Evolutionary conservation across 1,140 invertebrate species (phyloP), one percentile per base, ranked within the genome.

Genomic region (Trachymyrmex cornetzi): DNA sequence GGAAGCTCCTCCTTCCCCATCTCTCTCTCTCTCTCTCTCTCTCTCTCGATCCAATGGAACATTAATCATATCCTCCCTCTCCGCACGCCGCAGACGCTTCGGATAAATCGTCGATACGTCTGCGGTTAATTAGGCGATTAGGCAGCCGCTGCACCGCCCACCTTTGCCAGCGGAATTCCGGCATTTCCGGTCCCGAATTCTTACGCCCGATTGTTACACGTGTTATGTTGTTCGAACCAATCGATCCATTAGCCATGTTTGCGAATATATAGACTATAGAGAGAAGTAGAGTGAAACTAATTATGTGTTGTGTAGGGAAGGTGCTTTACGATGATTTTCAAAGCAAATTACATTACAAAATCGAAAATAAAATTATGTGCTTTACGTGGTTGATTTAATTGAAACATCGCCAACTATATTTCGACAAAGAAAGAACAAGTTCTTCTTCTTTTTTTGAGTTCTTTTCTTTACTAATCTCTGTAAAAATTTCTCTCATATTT

Each of bases 121-220:
- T 84, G 69, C 69, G 66, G 77, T 88, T 88, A 88, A 77, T 85
- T 88, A 84, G 80, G 69, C 80, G 69, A 84, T 84, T 84, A 84
- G 80, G 55, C 55, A 75, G 14, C 80, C 44, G 27, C 19, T 38
- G 59, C n/a, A 5, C 55, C 53, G 55, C 59, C 38, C 30, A 6
- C 55, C 24, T 82, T 48, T 55, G 67, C 30, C 24, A 2, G 55
- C 19, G 63, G n/a, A 84, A 75, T 75, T 74, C 69, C 80, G 69
- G 55, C 16, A 84, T 63, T 75, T 74, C 69, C 69, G 69, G 55
- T 6, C 3, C 69, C 38, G 38, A 55, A 48, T 84, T 74, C 80
- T 84, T 84, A 84, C 67, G 57, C 74, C 14, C 16, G 34, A 84
- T 50, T 75, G 38, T 44, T 44, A 44, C 38, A 44, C 53, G 38